Base-by-base conservation (phyloP, 2,113 vertebrate species). In the Cynoglossus semilaevis region DNA sequence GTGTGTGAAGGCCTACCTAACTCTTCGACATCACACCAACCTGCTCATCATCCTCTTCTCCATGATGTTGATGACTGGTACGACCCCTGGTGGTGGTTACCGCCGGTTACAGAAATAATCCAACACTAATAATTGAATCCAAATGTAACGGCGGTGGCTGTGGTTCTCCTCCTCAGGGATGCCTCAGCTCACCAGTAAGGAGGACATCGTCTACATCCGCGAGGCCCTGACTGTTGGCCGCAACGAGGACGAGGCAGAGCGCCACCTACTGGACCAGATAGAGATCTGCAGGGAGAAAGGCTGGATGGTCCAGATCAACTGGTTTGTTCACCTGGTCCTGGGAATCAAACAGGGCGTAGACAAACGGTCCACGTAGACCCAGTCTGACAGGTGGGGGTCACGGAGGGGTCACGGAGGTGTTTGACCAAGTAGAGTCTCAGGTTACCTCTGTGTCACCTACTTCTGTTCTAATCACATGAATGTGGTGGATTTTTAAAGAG, bases 271-370 rank as follows among this genome's bases (percentile, higher is more conserved):
- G 70, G 96, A 98, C 67, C 96, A 98, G 88, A 99, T 99, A 9
- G 97, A 99, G 83, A 94, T 98, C 73, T 99, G 97, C 86, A 89
- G 95, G 77, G 97, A 98, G 80, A 99, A 99, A 76, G 97, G 97
- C 56, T 99, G 97, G 97, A 98, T 96, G 4, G 97, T 99, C 44
- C 97, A 99, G 73, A 95, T 98, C 76, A 99, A 98, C 83, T 99
- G 97, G 97, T 99, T 98, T 78, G 89, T 99, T 46, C 97, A 99
- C 64, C 91, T 99, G 83, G 96, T 98, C 64, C 91, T 98, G 47
- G 96, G 97, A 56, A 97, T 97, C 84, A 99, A 99, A 73, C 96
- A 98, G 88, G 97, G 96, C 8, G 94, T 94, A 64, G 96, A 98
- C 74, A 97, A 99, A 69, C 92, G 95, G 16, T 99, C 95, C 37